These are phyloP conservation scores for Calliopsis andreniformis DNA, from an alignment of 1,140 invertebrate genomes.

Conservation along the genomic window DNA sequence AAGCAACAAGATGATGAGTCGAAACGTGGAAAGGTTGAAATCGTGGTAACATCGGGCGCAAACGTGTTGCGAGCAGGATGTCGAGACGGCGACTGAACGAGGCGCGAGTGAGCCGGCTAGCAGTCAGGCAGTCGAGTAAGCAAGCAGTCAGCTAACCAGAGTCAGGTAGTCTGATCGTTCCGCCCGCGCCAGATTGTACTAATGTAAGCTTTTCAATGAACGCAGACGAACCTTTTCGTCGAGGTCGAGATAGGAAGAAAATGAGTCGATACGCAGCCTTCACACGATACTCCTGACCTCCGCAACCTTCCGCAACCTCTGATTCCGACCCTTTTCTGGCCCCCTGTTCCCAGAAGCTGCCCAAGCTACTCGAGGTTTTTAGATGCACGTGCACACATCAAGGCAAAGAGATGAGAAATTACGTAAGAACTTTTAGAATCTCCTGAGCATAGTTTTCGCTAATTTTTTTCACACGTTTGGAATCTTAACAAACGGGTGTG, in stretches of 20 bases:
- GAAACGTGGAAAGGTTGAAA: conserved; percentile 19
- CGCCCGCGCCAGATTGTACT: neutral
- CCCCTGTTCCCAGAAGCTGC: neutral
- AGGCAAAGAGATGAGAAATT: neutral
- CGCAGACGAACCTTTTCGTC: conserved; percentile 1
- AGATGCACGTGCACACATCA: neutral
- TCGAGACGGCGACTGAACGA: conserved; percentile 64
- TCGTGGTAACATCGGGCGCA: neutral
- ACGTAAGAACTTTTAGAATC: conserved; percentile 6
- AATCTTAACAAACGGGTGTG: neutral
- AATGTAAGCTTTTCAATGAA: conserved; percentile 24
- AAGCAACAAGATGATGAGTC: neutral
- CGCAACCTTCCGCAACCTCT: conserved; percentile 24
- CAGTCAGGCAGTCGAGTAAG: conserved; percentile 27
- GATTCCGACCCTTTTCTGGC: conserved; percentile 13
- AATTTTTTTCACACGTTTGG: neutral
- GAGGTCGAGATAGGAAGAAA: neutral
- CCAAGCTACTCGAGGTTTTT: neutral
- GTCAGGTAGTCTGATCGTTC: conserved; percentile 18
- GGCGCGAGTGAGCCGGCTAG: conserved; percentile 36
- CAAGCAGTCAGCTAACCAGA: conserved; percentile 17
- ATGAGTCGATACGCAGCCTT: conserved; percentile 2
- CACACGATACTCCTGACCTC: conserved; percentile 32
- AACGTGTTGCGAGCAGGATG: conserved; percentile 59
- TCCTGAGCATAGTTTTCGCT: neutral